Evolutionary conservation across 2,888 invertebrate species (phyloP), one percentile per base, ranked within the genome.

Genomic region (Byasa hedistus): DNA sequence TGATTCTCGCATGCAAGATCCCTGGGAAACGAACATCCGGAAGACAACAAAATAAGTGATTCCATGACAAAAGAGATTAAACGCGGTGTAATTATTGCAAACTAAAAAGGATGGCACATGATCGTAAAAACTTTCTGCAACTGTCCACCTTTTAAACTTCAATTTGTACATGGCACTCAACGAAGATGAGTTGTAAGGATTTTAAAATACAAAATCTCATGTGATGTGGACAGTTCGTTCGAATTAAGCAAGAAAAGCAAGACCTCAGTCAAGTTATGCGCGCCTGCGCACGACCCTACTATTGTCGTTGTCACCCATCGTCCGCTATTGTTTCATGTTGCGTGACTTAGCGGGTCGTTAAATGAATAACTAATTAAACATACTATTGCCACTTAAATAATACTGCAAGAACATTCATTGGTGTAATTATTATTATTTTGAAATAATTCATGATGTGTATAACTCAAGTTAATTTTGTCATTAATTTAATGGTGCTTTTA

Each of bases 221-320:
- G 15, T 39, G 15, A 39, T 15, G 5, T 48, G n/a, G n/a, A 48
- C 8, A 48, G 48, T 48, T 48, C 7, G 48, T 19, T 27, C 15
- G 36, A 61, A 55, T 54, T 39, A 39, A 51, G 32, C 56, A 57
- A 60, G 24, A 62, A 51, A 56, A 22, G 52, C 57, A 39, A 39
- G 36, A 32, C 27, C 39, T 64, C 51, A 24, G 62, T 61, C 70
- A 71, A 70, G 71, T 74, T 72, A 75, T 72, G 75, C 72, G 78
- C 82, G 81, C 88, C 86, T 88, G 88, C 78, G 75, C 88, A 89
- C 88, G 89, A 85, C 77, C 73, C 69, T 71, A 74, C 80, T 77
- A 82, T 84, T 85, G 84, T 82, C 83, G 82, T 84, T 85, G 84
- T 82, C 83, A 79, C 77, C 77, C 78, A 79, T 84, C 81, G 80